phyloP scores from a whole-genome alignment of 2,113 vertebrate species.

The Cyprinus carpio region DNA sequence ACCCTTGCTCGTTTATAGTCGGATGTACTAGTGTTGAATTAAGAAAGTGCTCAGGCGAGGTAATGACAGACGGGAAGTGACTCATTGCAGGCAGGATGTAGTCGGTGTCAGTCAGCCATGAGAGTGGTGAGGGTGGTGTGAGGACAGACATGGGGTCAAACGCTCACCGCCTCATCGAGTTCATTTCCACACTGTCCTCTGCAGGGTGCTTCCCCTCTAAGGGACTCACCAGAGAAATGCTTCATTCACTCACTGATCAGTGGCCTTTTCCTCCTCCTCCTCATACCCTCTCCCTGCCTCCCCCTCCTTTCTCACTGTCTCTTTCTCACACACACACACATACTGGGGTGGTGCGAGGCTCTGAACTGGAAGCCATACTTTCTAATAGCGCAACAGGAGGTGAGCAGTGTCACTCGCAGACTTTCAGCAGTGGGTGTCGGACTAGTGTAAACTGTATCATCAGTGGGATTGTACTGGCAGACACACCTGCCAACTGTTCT shows the following conservation, averaged over 20 bases:
- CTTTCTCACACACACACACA: conserved; percentile 47
- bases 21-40: not conserved
- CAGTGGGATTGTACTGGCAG: conserved; percentile 64
- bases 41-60: conserved; percentile 30
- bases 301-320: conserved; percentile 44
- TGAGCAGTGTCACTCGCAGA: conserved; percentile 51
- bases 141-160: conserved; percentile 56
- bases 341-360: conserved; percentile 37
- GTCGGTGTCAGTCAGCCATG: conserved; percentile 68
- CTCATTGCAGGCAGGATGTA: conserved; percentile 56
- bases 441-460: conserved; percentile 62
- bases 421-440: conserved; percentile 49
- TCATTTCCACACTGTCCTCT: conserved; percentile 67
- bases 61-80: conserved; percentile 40
- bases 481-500: conserved; percentile 63
- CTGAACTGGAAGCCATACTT: conserved; percentile 44
- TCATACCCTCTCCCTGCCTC: conserved; percentile 17
- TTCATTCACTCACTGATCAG: conserved; percentile 76
- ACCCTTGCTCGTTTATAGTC: not conserved
- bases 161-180: conserved; percentile 75
- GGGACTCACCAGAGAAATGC: conserved; percentile 65
- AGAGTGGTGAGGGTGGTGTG: conserved; percentile 51
- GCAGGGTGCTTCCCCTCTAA: conserved; percentile 54
- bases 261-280: conserved; percentile 43
- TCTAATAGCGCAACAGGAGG: conserved; percentile 51